Evolutionary conservation across 1,140 invertebrate genomes (phyloP).

Genomic region (Hesperophylax magnus): DNA sequence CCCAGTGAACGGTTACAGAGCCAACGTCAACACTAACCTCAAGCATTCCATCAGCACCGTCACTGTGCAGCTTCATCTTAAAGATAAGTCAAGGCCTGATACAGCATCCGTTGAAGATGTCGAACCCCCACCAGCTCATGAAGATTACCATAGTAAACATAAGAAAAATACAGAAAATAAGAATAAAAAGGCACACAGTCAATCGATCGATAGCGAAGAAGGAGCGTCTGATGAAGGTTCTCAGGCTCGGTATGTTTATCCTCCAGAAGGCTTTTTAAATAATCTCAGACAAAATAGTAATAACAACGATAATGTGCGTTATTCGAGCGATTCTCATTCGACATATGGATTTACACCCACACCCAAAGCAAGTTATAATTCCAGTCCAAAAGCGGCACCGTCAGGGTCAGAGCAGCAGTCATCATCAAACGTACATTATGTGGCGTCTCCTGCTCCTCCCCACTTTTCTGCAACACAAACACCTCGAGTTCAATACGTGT

Average conservation of each 20-base stretch:
- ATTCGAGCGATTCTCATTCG: neutral
- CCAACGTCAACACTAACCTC: constrained; percentile 53
- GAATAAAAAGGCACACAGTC: constrained; percentile 9
- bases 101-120: constrained; percentile 60
- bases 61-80: constrained; percentile 62
- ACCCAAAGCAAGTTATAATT: constrained; percentile 57
- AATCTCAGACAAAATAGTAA: constrained; percentile 60
- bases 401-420: neutral
- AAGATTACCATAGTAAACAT: constrained; percentile 12
- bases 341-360: constrained; percentile 55
- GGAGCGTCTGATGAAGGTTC: constrained; percentile 68
- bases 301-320: neutral
- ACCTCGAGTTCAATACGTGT: constrained; percentile 63
- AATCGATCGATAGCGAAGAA: constrained; percentile 61
- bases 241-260: constrained; percentile 66
- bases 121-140: constrained; percentile 57
- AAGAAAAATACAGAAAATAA: neutral
- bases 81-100: constrained; percentile 55
- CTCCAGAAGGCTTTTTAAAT: constrained; percentile 68
- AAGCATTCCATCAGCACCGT: constrained; percentile 62
- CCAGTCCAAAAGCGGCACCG: constrained; percentile 6
- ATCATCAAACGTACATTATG: constrained; percentile 42
- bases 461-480: constrained; percentile 63
- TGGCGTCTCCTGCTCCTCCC: constrained; percentile 61
- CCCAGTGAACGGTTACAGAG: neutral